Percentiles rank a stretch among this genome's conserved stretches.
Evolutionary conservation across 2,113 vertebrate species (phyloP).

Genomic region (Climacteris rufus): DNA sequence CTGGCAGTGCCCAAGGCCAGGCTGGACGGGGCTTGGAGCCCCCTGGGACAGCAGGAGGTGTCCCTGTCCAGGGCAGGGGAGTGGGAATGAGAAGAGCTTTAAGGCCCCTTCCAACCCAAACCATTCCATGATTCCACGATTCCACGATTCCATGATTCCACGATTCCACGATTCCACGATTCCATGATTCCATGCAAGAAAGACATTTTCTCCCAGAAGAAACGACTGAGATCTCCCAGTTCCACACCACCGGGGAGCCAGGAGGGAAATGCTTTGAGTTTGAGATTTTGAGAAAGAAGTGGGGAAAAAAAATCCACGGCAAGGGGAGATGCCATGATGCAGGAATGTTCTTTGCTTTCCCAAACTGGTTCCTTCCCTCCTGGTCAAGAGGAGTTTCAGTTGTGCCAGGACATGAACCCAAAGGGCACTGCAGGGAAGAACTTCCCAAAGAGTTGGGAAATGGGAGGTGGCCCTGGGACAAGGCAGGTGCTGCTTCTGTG

Average conservation of each 20-base stretch:
- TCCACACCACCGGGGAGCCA: rapidly evolving
- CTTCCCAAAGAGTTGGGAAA: not conserved
- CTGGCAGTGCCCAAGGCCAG: not conserved
- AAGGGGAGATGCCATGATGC: not conserved
- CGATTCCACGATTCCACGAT: not conserved
- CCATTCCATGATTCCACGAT: not conserved
- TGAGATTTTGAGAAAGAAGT: not conserved
- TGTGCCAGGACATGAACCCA: not conserved
- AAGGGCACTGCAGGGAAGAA: not conserved
- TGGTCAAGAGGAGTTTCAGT: not conserved
- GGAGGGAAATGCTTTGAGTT: not conserved
- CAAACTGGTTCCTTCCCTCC: not conserved
- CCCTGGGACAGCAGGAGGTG: not conserved
- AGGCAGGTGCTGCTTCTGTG: not conserved
- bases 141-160: not conserved
- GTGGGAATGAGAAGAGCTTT: not conserved
- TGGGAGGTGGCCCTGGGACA: not conserved
- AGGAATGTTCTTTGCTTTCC: not conserved
- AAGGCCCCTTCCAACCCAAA: not conserved
- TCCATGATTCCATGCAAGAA: not conserved
- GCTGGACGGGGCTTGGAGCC: no score
- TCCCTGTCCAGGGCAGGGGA: not conserved
- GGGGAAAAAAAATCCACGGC: not conserved
- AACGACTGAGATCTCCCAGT: not conserved
- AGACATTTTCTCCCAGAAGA: not conserved